Evolutionary conservation across 2,888 invertebrate species (phyloP).

Genomic region (Parnassius mnemosyne): DNA sequence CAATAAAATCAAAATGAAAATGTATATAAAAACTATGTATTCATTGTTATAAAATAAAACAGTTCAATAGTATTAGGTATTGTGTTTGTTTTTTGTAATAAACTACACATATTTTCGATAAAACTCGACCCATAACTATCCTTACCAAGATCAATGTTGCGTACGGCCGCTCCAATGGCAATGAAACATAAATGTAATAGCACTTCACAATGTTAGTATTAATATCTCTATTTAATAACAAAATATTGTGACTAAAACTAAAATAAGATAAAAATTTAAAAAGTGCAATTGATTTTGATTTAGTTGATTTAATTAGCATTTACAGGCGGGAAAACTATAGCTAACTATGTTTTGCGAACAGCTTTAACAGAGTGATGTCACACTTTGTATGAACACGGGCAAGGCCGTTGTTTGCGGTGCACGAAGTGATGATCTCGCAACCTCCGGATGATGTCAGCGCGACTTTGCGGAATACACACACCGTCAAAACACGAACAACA

Average conservation of each 20-base stretch:
- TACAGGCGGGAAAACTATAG: conserved; percentile 36
- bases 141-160: conserved; percentile 54
- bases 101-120: no score
- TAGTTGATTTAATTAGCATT: conserved; percentile 31
- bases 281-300: neutral
- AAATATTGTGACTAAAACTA: no score
- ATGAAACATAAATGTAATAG: conserved; percentile 29
- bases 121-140: neutral
- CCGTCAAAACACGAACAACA: conserved; percentile 39
- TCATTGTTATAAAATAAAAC: neutral
- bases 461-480: conserved; percentile 37
- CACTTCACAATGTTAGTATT: conserved; percentile 1
- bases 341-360: conserved; percentile 30
- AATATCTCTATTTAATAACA: no score
- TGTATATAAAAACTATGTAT: neutral
- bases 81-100: no score
- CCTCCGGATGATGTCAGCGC: conserved; percentile 66
- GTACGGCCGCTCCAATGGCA: conserved; percentile 45
- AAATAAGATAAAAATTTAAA: no score
- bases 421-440: conserved; percentile 59
- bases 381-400: conserved; percentile 59
- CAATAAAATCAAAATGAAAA: neutral
- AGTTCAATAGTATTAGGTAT: conserved; percentile 3
- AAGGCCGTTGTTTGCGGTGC: conserved; percentile 56
- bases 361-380: conserved; percentile 63